Conservation (phyloP, 2,797 vertebrate species). For the Coranthus polyacanthus region DNA sequence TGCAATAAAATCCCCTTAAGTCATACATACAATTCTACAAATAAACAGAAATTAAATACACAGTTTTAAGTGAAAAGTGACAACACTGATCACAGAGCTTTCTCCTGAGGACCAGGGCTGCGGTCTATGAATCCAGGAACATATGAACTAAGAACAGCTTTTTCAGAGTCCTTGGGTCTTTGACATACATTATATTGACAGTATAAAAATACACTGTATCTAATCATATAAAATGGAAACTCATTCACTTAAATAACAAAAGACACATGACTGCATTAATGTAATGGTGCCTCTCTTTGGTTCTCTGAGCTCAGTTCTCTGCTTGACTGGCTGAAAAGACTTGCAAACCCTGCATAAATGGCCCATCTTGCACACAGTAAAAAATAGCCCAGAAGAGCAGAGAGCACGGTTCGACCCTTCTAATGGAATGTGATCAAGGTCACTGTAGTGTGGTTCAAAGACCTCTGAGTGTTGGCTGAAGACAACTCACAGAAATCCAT, state of each 20-base stretch:
- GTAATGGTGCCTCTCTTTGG: conserved; percentile 18
- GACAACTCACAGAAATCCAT: not conserved
- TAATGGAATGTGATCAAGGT: conserved; percentile 64
- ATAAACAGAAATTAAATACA: no score
- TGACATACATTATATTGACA: not conserved
- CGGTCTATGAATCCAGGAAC: no score
- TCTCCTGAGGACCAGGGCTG: no score
- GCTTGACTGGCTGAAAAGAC: conserved; percentile 49
- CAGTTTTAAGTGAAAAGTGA: no score
- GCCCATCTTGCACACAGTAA: conserved; percentile 50
- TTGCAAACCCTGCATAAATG: conserved; percentile 48
- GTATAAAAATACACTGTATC: conserved; percentile 2
- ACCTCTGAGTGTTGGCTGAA: conserved; percentile 22
- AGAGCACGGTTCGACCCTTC: conserved; percentile 25
- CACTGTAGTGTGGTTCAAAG: conserved; percentile 39
- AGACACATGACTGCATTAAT: conserved; percentile 36
- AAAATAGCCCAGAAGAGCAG: conserved; percentile 58
- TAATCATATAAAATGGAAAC: conserved; percentile 31
- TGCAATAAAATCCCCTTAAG: no score
- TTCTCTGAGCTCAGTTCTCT: conserved; percentile 27
- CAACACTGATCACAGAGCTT: no score
- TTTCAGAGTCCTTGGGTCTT: not conserved
- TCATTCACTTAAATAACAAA: conserved; percentile 15
- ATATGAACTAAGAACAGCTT: no score
- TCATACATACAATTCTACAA: no score